Percentiles rank a stretch among this genome's conserved stretches.
Evolutionary conservation across 2,797 vertebrate genomes (phyloP).

Genomic region (Meriones psammophilus): DNA sequence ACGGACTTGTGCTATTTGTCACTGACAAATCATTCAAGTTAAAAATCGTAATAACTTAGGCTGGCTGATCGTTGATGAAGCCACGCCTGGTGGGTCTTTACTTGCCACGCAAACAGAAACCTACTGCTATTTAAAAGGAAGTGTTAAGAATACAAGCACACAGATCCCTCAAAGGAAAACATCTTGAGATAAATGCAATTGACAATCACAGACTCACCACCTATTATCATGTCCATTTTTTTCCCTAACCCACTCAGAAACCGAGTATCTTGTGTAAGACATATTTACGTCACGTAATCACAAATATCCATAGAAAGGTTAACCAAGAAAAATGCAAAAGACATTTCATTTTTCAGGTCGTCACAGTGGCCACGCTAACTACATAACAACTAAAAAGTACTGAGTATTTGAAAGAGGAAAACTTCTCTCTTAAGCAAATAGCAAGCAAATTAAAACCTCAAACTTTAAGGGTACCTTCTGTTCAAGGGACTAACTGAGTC

Average conservation of each 20-base stretch:
- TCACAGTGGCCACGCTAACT: background rate
- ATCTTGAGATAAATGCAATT: slow-evolving; percentile 48
- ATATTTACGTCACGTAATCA: slow-evolving; percentile 34
- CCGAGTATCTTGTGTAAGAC: slow-evolving; percentile 2
- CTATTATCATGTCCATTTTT: background rate
- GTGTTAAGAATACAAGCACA: background rate
- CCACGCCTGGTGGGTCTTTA: slow-evolving; percentile 56
- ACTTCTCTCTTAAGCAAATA: background rate
- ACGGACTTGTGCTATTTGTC: slow-evolving; percentile 54
- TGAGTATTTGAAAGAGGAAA: slow-evolving; percentile 54
- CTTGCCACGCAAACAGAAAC: slow-evolving; percentile 30
- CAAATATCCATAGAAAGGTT: background rate
- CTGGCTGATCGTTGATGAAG: background rate
- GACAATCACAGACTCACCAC: slow-evolving; percentile 44
- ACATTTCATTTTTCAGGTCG: background rate
- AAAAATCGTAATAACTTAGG: slow-evolving; percentile 46
- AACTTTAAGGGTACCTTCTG: background rate
- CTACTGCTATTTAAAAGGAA: slow-evolving; percentile 18
- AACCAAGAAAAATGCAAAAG: slow-evolving; percentile 8
- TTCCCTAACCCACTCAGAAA: slow-evolving; percentile 24
- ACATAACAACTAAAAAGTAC: background rate
- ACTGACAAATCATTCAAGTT: slow-evolving; percentile 48
- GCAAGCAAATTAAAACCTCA: slow-evolving; percentile 41
- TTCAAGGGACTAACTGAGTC: slow-evolving; percentile 38
- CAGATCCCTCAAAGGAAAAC: slow-evolving; percentile 44